Evolutionary conservation across 2,113 vertebrate genomes (phyloP).

Genomic region (Chaetorhynchus papuensis): DNA sequence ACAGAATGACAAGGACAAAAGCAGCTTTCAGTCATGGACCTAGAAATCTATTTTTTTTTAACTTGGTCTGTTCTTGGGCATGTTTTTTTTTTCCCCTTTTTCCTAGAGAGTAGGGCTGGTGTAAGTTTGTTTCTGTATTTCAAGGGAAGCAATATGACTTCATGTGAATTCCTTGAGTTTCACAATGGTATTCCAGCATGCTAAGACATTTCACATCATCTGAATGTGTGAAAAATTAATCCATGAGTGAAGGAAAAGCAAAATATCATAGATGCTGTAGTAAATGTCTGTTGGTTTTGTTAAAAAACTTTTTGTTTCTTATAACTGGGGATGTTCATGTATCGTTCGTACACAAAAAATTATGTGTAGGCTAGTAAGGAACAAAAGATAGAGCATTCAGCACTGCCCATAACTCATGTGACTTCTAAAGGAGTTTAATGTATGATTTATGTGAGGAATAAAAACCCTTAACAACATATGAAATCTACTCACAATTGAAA

Average conservation of each 20-base stretch:
- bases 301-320: background rate
- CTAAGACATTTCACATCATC: background rate
- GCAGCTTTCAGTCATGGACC: background rate
- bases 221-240: background rate
- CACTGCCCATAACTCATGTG: background rate
- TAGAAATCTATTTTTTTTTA: background rate
- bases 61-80: background rate
- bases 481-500: background rate
- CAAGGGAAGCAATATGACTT: background rate
- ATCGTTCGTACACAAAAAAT: background rate
- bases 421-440: background rate
- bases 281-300: background rate
- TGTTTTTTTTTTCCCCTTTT: fast-evolving
- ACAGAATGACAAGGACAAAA: background rate
- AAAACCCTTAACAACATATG: background rate
- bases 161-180: background rate
- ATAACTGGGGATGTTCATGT: background rate
- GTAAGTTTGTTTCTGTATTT: background rate
- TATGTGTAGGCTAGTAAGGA: background rate
- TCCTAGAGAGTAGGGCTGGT: background rate
- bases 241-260: background rate
- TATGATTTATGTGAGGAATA: background rate
- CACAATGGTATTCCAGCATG: background rate
- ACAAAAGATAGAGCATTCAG: background rate
- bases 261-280: background rate